Evolutionary conservation across 2,113 vertebrate genomes (phyloP).

Genomic region (Speoplatyrhinus poulsoni): DNA sequence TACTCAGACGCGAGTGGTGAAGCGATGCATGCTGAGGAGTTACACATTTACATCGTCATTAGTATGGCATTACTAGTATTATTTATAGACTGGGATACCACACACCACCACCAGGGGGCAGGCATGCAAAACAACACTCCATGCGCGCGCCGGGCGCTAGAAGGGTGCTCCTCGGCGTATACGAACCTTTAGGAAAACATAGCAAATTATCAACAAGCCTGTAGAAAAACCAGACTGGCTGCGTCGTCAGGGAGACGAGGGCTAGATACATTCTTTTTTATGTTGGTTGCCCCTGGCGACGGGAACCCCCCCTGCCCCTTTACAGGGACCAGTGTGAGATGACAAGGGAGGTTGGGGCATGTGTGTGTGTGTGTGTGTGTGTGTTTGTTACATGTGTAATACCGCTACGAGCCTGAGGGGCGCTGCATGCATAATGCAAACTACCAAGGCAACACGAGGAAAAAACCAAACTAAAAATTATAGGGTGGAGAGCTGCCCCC

Average conservation of each 20-base stretch:
- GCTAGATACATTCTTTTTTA: slow-evolving; percentile 55
- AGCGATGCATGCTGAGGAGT: slow-evolving; percentile 55
- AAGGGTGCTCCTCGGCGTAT: slow-evolving; percentile 80
- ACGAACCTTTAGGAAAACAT: slow-evolving; percentile 91
- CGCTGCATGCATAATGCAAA: slow-evolving; percentile 83
- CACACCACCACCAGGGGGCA: slow-evolving; percentile 73
- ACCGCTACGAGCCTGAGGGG: slow-evolving; percentile 73
- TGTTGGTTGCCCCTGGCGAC: slow-evolving; percentile 67
- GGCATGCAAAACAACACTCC: slow-evolving; percentile 94
- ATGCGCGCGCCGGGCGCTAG: slow-evolving; percentile 84
- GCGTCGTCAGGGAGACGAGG: not conserved
- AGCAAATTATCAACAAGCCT: slow-evolving; percentile 92
- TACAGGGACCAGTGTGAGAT: slow-evolving; percentile 75
- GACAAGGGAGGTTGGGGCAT: slow-evolving; percentile 9
- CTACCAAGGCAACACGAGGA: not conserved
- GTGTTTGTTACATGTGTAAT: slow-evolving; percentile 70
- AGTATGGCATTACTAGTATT: slow-evolving; percentile 34
- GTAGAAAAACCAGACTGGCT: slow-evolving; percentile 86
- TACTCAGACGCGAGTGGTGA: slow-evolving; percentile 45
- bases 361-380: slow-evolving; percentile 38
- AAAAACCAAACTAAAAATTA: too few species aligned
- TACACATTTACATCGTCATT: slow-evolving; percentile 30
- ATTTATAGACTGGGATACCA: slow-evolving; percentile 15
- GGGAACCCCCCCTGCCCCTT: slow-evolving; percentile 31
- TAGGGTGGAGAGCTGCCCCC: too few species aligned